Base-by-base conservation (phyloP, 2,113 vertebrate genomes). In the Stigmatopora nigra region DNA sequence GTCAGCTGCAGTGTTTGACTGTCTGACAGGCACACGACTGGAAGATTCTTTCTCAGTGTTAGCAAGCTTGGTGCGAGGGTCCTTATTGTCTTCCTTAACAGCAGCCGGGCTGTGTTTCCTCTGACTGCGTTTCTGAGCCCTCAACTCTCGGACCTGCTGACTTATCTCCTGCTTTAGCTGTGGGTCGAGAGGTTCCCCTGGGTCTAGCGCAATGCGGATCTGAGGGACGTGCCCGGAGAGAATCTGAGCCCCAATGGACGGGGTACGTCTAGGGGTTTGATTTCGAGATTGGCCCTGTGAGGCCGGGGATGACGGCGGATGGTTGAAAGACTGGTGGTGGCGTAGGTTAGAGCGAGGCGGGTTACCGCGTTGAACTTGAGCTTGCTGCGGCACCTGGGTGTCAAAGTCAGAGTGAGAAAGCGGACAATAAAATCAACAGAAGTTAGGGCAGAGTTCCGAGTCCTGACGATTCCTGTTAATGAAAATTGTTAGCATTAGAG, bases 321-420 rank as follows among this genome's bases (percentile, higher is more conserved):
- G 84, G 77, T 79, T 74, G 84, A 83, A 88, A 75, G 46, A 73
- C 65, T 74, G 73, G 55, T 86, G 79, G 70, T 86, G 83, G 73
- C 84, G 82, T 75, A 87, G 20, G 68, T 73, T 70, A 79, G 89
- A 74, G 82, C 79, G 7, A 77, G 82, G 72, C 0, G 35, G 78
- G 77, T 86, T 89, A 91, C 80, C 87, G 80, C 38, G 38, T 12
- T 87, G 82, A 72, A 70, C 74, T 70, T 73, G 75, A 58, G 69
- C 85, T 77, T 64, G 79, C 78, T 76, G 81, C 72, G 64, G 70
- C 80, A 88, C 85, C 88, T 91, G 88, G 73, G 78, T 88, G 79
- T 56, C 73, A 87, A 82, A 85, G 85, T 89, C 89, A 91, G 69
- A 89, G 87, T 20, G 20, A 53, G 73, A 77, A 10, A 70, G 70